Evolutionary conservation across 2,113 vertebrate species (phyloP).

Genomic region (Scolopax mira): DNA sequence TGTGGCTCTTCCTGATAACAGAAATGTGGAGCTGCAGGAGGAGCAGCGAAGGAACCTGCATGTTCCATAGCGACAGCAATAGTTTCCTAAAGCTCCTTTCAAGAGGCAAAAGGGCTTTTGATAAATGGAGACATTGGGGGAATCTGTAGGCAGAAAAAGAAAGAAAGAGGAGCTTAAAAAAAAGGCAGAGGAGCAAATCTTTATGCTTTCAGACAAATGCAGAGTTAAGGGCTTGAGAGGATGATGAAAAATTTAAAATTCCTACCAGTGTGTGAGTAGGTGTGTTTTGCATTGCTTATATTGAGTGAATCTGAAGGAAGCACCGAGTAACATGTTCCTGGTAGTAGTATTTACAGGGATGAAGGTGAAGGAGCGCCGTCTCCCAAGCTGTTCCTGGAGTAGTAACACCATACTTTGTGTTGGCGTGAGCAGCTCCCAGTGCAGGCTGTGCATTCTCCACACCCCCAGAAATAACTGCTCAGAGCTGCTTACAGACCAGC

Average conservation of each 20-base stretch:
- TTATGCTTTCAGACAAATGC: neutral
- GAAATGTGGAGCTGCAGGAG: neutral
- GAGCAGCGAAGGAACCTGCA: neutral
- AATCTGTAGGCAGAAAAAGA: neutral
- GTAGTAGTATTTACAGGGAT: neutral
- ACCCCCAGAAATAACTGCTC: neutral
- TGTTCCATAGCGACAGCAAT: neutral
- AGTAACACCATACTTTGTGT: conserved; percentile 20
- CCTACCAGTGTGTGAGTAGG: neutral
- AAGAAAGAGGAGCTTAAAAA: neutral
- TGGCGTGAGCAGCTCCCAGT: neutral
- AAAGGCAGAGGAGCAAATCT: neutral
- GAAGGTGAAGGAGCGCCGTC: neutral
- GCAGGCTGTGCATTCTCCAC: neutral
- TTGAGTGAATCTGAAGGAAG: neutral
- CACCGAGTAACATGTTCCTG: neutral
- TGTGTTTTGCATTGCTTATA: neutral
- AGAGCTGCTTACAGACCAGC: neutral
- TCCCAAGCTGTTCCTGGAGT: neutral
- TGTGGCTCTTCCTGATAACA: neutral
- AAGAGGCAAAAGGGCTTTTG: neutral
- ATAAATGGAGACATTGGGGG: neutral
- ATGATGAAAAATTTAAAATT: neutral
- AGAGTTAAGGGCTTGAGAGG: neutral
- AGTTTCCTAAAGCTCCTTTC: neutral